Evolutionary conservation across 1,140 invertebrate species (phyloP).

Genomic region (Drosophila sturtevanti): DNA sequence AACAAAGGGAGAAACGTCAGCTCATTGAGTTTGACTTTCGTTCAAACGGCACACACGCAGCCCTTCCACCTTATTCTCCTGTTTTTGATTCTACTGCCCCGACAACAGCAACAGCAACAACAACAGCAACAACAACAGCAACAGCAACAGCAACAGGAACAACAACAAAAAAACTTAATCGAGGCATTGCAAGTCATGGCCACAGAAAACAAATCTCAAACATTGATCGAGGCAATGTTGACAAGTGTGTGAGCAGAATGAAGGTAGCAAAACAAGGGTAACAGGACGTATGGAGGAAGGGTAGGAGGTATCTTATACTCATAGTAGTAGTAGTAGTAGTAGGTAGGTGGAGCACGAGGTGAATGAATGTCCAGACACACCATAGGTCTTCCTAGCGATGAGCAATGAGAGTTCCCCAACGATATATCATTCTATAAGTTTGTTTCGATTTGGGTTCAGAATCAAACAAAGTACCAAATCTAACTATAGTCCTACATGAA

Average conservation of each 20-base stretch:
- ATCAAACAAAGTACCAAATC: too few species aligned
- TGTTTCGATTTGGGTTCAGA: too few species aligned
- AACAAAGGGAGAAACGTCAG: constrained; percentile 64
- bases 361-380: background rate
- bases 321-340: too few species aligned
- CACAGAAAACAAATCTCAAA: constrained; percentile 47
- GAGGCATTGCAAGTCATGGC: constrained; percentile 36
- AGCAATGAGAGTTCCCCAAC: background rate
- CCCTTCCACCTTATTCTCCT: background rate
- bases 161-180: constrained; percentile 33
- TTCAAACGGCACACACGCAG: constrained; percentile 8
- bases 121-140: constrained; percentile 25
- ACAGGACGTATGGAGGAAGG: background rate
- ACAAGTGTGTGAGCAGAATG: constrained; percentile 33
- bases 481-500: too few species aligned
- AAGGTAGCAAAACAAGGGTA: background rate
- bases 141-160: constrained; percentile 11
- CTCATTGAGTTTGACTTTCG: constrained; percentile 66
- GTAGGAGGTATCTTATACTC: too few species aligned
- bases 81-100: background rate
- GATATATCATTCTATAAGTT: too few species aligned
- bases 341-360: background rate
- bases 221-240: constrained; percentile 47
- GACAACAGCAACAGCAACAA: constrained; percentile 12
- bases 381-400: background rate